A percentile compares a stretch with the other conserved stretches of the same genome.
Conservation (phyloP, 2,797 vertebrate genomes). For the Typhlichthys subterraneus region DNA sequence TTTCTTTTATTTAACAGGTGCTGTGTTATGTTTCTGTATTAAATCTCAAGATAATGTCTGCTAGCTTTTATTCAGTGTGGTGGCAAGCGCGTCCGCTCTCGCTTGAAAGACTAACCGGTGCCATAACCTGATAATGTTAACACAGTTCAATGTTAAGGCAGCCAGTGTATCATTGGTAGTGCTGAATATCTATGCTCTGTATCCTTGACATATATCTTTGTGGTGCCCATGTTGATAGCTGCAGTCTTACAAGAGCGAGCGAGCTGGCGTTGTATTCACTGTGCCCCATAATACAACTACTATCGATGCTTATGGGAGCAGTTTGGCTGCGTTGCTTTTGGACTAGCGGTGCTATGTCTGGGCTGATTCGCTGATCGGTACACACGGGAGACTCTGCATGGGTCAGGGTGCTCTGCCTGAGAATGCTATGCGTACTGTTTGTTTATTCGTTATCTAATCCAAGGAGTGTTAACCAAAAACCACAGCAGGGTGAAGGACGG, state of each 20-base stretch:
- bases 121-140: constrained; percentile 25
- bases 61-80: not conserved
- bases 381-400: constrained; percentile 39
- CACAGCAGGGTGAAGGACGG: constrained; percentile 63
- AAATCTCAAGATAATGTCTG: not conserved
- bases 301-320: constrained; percentile 29
- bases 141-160: constrained; percentile 26
- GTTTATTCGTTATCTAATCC: constrained; percentile 68
- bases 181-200: constrained; percentile 24
- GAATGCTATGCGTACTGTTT: constrained; percentile 51
- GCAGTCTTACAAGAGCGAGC: constrained; percentile 45
- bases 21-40: constrained; percentile 1
- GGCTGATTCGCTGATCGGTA: constrained; percentile 45
- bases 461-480: constrained; percentile 65
- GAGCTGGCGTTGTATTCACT: constrained; percentile 36
- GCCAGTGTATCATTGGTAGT: constrained; percentile 10
- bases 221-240: constrained; percentile 22
- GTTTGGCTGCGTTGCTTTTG: constrained; percentile 11
- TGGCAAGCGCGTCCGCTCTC: constrained; percentile 4
- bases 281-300: constrained; percentile 6
- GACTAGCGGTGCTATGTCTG: constrained; percentile 40
- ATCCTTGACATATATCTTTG: constrained; percentile 60
- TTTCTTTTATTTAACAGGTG: not conserved
- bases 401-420: constrained; percentile 48
- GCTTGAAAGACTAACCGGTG: constrained; percentile 26